Evolutionary conservation across 2,888 invertebrate genomes (phyloP).

Genomic region (Lasiommata megera): DNA sequence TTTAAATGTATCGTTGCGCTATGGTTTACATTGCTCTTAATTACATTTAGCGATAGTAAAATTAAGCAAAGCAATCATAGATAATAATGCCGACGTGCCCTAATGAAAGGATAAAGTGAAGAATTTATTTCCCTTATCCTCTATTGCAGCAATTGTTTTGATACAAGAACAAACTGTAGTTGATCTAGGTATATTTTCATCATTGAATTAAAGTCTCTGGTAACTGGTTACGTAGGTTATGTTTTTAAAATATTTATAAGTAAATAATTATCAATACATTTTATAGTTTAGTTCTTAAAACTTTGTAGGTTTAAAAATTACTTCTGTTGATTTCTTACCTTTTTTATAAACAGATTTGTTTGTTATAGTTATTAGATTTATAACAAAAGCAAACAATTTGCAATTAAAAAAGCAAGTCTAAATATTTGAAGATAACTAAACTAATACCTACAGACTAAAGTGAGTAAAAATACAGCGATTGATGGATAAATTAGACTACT

Average conservation of each 20-base stretch:
- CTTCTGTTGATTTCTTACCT: too few relatives aligned
- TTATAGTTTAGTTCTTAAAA: too few relatives aligned
- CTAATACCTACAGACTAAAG: too few relatives aligned
- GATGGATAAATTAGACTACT: too few relatives aligned
- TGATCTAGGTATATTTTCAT: constrained; percentile 24
- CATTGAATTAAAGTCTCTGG: constrained; percentile 17
- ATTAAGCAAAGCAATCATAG: constrained; percentile 23
- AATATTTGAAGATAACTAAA: too few relatives aligned
- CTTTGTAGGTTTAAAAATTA: too few relatives aligned
- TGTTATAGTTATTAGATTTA: too few relatives aligned
- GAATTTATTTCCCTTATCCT: constrained; percentile 31
- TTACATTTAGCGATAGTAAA: constrained; percentile 49
- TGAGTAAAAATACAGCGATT: too few relatives aligned
- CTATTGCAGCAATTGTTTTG: constrained; percentile 27
- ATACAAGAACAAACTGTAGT: constrained; percentile 27
- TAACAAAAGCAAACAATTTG: too few relatives aligned
- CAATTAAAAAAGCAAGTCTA: too few relatives aligned
- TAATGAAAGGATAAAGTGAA: constrained; percentile 29
- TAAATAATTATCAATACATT: too few relatives aligned
- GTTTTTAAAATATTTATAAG: neutral
- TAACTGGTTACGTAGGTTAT: neutral
- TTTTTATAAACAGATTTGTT: too few relatives aligned
- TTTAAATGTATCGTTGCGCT: neutral
- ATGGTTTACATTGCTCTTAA: neutral
- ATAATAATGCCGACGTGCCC: constrained; percentile 25